These are phyloP conservation scores for Leucophenga montana DNA, from an alignment of 2,888 invertebrate genomes.

Conservation along the genomic window DNA sequence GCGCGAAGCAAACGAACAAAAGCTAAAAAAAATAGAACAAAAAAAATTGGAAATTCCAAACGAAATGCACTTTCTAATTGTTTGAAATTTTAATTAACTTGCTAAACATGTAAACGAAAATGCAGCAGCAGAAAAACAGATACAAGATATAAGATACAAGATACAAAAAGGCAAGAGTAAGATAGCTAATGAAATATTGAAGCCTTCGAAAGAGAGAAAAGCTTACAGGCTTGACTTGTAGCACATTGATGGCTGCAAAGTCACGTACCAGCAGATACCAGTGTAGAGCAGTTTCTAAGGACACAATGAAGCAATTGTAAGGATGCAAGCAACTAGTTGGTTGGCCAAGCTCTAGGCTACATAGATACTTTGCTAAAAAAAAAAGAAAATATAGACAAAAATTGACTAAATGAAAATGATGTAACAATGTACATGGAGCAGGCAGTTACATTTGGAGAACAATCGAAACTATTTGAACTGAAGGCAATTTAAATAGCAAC, in stretches of 20 bases:
- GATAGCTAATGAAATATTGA: slow-evolving; percentile 33
- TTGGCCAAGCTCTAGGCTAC: background rate
- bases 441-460: slow-evolving; percentile 33
- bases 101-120: slow-evolving; percentile 39
- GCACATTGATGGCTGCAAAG: slow-evolving; percentile 41
- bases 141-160: slow-evolving; percentile 29
- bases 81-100: slow-evolving; percentile 43
- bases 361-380: slow-evolving; percentile 3
- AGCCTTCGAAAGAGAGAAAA: slow-evolving; percentile 23
- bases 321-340: background rate
- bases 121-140: background rate
- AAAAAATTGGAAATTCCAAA: slow-evolving; percentile 18
- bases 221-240: slow-evolving; percentile 26
- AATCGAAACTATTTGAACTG: background rate
- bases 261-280: slow-evolving; percentile 46
- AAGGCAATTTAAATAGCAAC: too few species aligned
- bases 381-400: slow-evolving; percentile 34
- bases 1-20: slow-evolving; percentile 34
- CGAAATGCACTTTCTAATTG: slow-evolving; percentile 38
- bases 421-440: slow-evolving; percentile 39
- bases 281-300: slow-evolving; percentile 50
- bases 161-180: slow-evolving; percentile 27
- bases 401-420: slow-evolving; percentile 50
- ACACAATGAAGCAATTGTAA: slow-evolving; percentile 23
- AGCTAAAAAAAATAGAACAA: slow-evolving; percentile 28